Conservation (phyloP, 2,888 invertebrate genomes). For the Callyntrura guangdongensis region DNA sequence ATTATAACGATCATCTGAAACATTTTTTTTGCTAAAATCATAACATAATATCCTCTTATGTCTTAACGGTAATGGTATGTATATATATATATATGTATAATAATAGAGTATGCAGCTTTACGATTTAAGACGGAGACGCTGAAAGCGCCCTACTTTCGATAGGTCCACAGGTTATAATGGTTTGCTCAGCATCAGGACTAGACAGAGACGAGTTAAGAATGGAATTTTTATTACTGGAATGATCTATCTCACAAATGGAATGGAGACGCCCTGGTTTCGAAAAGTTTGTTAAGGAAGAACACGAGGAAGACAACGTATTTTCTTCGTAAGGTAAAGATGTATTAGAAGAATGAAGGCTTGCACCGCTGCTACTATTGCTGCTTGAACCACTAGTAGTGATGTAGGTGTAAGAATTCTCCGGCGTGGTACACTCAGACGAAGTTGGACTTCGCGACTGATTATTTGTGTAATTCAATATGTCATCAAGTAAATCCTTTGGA, state of each 20-base stretch:
- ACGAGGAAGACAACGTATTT: slow-evolving; percentile 84
- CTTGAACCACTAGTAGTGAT: slow-evolving; percentile 78
- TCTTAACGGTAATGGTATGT: slow-evolving; percentile 47
- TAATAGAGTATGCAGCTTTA: slow-evolving; percentile 53
- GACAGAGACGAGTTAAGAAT: slow-evolving; percentile 83
- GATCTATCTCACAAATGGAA: slow-evolving; percentile 84
- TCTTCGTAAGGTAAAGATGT: slow-evolving; percentile 82
- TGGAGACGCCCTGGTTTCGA: slow-evolving; percentile 84
- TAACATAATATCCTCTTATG: slow-evolving; percentile 37
- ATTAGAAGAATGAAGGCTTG: slow-evolving; percentile 81
- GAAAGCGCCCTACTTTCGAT: slow-evolving; percentile 79
- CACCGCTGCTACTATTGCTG: slow-evolving; percentile 80
- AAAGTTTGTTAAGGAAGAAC: slow-evolving; percentile 84
- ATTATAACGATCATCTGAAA: slow-evolving; percentile 14
- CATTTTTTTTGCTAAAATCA: slow-evolving; percentile 44
- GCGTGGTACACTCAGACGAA: slow-evolving; percentile 89
- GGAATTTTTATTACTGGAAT: slow-evolving; percentile 85
- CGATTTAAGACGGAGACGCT: slow-evolving; percentile 79
- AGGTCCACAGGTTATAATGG: slow-evolving; percentile 81
- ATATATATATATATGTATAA: slow-evolving; percentile 6
- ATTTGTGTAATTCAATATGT: slow-evolving; percentile 90
- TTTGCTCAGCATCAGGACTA: slow-evolving; percentile 83
- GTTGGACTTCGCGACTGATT: slow-evolving; percentile 87
- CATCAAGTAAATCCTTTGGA: slow-evolving; percentile 90
- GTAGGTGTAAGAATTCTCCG: slow-evolving; percentile 86